Percentiles rank a stretch among this genome's conserved stretches.
Evolutionary conservation across 2,888 invertebrate species (phyloP).

Genomic region (Erebia aethiops): DNA sequence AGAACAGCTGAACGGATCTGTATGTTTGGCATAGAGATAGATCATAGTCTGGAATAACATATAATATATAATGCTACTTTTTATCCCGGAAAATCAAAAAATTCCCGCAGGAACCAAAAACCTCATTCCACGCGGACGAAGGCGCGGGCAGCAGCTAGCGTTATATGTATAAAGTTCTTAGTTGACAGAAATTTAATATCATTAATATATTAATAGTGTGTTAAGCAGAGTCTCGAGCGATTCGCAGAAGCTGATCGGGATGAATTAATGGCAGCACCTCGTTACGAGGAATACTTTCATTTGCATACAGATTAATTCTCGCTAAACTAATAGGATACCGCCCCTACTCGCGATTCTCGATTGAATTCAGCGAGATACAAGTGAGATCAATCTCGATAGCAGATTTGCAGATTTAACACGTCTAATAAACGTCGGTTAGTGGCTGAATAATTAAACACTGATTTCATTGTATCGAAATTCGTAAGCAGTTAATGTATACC

Average conservation of each 20-base stretch:
- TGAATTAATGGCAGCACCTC: slow-evolving; percentile 54
- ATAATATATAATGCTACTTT: too few relatives aligned
- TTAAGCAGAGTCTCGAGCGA: slow-evolving; percentile 37
- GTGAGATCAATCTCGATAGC: neutral
- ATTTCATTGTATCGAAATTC: too few relatives aligned
- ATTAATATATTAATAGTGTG: slow-evolving; percentile 29
- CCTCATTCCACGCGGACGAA: too few relatives aligned
- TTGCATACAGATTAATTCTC: slow-evolving; percentile 75
- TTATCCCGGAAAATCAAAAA: too few relatives aligned
- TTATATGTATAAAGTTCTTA: neutral
- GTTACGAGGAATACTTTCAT: slow-evolving; percentile 62
- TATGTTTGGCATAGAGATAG: too few relatives aligned
- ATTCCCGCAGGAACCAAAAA: too few relatives aligned
- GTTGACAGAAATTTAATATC: slow-evolving; percentile 19
- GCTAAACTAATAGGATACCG: slow-evolving; percentile 66
- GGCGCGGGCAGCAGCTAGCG: neutral
- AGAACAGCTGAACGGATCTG: too few relatives aligned
- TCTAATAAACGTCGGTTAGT: too few relatives aligned
- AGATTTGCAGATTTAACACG: neutral
- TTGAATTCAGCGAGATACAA: neutral
- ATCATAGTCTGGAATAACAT: too few relatives aligned
- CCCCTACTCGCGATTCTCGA: slow-evolving; percentile 50
- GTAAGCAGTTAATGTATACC: too few relatives aligned
- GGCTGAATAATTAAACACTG: too few relatives aligned
- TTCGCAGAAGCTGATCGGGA: slow-evolving; percentile 44